phyloP scores from a whole-genome alignment of 2,888 invertebrate genomes.

The Lapara coniferarum region DNA sequence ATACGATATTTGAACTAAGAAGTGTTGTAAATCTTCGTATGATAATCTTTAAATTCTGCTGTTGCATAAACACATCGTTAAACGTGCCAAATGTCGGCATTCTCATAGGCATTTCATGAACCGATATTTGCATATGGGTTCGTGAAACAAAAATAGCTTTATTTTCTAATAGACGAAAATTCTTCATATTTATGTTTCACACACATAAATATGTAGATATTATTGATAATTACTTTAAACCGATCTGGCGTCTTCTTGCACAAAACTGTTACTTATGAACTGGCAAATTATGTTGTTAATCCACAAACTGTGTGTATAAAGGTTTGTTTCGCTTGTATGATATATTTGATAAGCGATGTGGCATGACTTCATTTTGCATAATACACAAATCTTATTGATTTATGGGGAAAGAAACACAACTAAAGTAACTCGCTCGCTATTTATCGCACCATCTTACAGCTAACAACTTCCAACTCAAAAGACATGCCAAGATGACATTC shows the following conservation, averaged over 20 bases:
- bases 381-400: neutral
- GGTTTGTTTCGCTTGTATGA: neutral
- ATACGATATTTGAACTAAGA: neutral
- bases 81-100: slow-evolving; percentile 26
- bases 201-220: neutral
- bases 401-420: neutral
- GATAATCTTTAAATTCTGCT: neutral
- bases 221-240: neutral
- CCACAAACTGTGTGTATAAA: neutral
- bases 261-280: too few relatives aligned
- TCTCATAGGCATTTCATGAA: slow-evolving; percentile 23
- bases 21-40: slow-evolving; percentile 4
- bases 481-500: neutral
- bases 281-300: neutral
- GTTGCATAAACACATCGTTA: slow-evolving; percentile 10
- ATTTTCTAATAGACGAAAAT: neutral
- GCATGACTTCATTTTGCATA: neutral
- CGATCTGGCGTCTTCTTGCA: neutral
- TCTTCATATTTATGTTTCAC: slow-evolving; percentile 12
- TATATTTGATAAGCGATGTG: neutral
- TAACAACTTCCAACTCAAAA: neutral
- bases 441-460: neutral
- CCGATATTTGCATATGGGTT: neutral
- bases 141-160: too few relatives aligned
- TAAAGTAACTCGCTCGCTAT: neutral